phyloP scores from a whole-genome alignment of 35 echinoderm and acorn worm genomes.

The Heliocidaris tuberculata region DNA sequence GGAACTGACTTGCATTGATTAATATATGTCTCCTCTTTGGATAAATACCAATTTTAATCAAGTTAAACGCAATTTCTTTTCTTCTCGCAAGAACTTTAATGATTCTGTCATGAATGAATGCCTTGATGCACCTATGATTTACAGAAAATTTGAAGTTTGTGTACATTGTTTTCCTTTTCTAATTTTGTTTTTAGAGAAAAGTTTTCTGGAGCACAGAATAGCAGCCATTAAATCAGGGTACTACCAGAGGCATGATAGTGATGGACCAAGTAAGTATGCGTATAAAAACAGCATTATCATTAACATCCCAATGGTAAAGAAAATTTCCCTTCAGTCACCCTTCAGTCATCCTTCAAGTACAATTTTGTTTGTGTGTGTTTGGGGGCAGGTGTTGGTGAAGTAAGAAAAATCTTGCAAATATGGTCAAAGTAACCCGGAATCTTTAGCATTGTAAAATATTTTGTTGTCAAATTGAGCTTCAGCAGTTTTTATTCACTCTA shows the following conservation, averaged over 20 bases:
- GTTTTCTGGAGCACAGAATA: conserved; percentile 27
- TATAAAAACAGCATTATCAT: not conserved
- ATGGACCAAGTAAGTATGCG: not conserved
- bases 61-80: no score
- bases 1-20: no score
- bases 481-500: no score
- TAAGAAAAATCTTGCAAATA: not conserved
- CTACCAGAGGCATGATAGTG: conserved; percentile 12
- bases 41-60: no score
- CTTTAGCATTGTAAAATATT: no score
- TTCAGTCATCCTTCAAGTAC: not conserved
- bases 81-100: no score
- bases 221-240: conserved; percentile 33
- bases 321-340: not conserved
- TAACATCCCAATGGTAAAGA: not conserved
- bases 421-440: not conserved
- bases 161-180: not conserved
- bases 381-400: not conserved
- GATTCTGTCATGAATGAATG: no score
- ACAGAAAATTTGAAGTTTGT: not conserved
- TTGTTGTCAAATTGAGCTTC: no score
- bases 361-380: not conserved
- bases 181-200: not conserved
- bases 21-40: no score
- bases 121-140: not conserved